phyloP scores from a whole-genome alignment of 2,888 invertebrate genomes.

The Ditula angustiorana region DNA sequence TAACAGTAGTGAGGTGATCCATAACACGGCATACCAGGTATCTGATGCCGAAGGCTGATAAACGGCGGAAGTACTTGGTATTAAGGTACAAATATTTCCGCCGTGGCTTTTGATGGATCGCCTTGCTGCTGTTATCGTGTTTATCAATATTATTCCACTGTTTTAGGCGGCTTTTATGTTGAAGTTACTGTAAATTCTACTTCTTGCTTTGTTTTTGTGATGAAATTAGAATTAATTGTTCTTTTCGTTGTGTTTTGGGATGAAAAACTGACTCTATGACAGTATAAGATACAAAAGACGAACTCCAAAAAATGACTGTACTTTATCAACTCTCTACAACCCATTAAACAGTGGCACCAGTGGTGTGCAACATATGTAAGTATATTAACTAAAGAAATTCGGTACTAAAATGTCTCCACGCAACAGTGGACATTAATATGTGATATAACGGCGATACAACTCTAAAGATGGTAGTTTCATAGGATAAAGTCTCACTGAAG shows the following conservation, averaged over 20 bases:
- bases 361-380: too few relatives aligned
- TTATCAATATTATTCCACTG: conserved; percentile 68
- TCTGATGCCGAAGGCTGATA: conserved; percentile 52
- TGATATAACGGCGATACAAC: too few relatives aligned
- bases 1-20: conserved; percentile 1
- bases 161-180: conserved; percentile 22
- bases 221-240: not conserved
- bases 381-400: too few relatives aligned
- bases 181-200: not conserved
- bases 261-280: not conserved
- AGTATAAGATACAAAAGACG: too few relatives aligned
- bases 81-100: conserved; percentile 70
- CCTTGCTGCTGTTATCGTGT: conserved; percentile 61
- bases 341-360: too few relatives aligned
- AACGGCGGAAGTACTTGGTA: conserved; percentile 58
- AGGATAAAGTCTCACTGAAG: too few relatives aligned
- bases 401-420: too few relatives aligned
- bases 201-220: not conserved
- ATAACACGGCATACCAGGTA: not conserved
- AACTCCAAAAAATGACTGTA: too few relatives aligned
- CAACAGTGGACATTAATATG: too few relatives aligned
- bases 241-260: not conserved
- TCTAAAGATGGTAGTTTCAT: too few relatives aligned
- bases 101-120: conserved; percentile 73
- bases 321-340: too few relatives aligned